A percentile compares a stretch with the other conserved stretches of the same genome.
phyloP scores from a whole-genome alignment of 1,140 invertebrate species.

The Lepidurus arcticus region DNA sequence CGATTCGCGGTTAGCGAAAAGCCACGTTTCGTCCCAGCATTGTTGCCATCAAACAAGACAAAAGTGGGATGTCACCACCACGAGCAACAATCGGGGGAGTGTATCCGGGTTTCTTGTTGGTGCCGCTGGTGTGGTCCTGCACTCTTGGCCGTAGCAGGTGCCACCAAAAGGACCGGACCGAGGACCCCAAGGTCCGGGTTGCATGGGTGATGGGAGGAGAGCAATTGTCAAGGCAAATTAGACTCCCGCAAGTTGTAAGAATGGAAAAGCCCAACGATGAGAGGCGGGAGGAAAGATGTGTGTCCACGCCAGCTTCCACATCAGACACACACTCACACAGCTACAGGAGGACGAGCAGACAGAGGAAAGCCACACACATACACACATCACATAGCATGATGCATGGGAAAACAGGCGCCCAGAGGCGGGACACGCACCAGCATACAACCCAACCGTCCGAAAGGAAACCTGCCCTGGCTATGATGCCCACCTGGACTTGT shows the following conservation, averaged over 20 bases:
- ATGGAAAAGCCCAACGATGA: conserved; percentile 15
- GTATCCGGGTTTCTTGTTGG: conserved; percentile 3
- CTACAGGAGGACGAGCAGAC: conserved; percentile 9
- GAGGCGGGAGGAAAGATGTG: conserved; percentile 16
- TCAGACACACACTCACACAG: conserved; percentile 9
- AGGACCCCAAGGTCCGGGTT: background rate
- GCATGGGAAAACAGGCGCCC: conserved; percentile 2
- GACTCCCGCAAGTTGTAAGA: conserved; percentile 21
- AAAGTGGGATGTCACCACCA: background rate
- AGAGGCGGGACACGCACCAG: conserved; percentile 11
- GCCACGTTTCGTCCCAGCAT: background rate
- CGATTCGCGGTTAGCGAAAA: background rate
- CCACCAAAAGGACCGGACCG: background rate
- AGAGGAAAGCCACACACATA: conserved; percentile 6
- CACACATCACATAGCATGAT: conserved; percentile 15
- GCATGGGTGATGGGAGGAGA: conserved; percentile 20
- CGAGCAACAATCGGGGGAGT: background rate
- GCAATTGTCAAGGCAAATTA: conserved; percentile 19
- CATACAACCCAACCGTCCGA: background rate
- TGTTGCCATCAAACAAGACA: background rate
- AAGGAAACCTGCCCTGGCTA: conserved; percentile 4
- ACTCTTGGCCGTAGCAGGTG: conserved; percentile 5
- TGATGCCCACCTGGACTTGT: background rate
- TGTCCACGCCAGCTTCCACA: conserved; percentile 17
- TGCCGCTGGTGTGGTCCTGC: conserved; percentile 11